Conservation (phyloP, 2,888 invertebrate species). For the Yponomeuta plumbellus region DNA sequence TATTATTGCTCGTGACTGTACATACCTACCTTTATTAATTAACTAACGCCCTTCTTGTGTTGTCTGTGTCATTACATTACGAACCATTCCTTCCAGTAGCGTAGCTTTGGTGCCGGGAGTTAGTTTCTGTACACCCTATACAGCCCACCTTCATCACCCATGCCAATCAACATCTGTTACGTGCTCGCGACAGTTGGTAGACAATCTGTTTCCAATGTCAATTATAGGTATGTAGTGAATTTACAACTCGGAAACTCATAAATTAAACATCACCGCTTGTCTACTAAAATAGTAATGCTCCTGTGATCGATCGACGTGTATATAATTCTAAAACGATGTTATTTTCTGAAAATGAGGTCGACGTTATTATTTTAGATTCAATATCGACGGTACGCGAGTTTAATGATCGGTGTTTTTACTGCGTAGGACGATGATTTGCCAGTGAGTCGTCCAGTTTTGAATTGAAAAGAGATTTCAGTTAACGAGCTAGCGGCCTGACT, state of each 20-base stretch:
- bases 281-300: background rate
- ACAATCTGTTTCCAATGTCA: background rate
- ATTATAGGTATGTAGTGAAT: background rate
- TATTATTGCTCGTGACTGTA: too few species aligned
- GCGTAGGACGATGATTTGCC: background rate
- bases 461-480: background rate
- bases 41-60: too few species aligned
- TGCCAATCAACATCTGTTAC: conserved; percentile 9
- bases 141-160: background rate
- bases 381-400: background rate
- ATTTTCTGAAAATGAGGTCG: conserved; percentile 6
- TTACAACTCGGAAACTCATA: conserved; percentile 10
- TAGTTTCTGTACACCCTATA: too few species aligned
- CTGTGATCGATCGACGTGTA: conserved; percentile 7
- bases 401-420: background rate
- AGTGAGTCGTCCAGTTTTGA: background rate
- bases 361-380: background rate
- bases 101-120: too few species aligned
- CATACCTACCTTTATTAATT: too few species aligned
- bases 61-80: too few species aligned
- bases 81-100: too few species aligned
- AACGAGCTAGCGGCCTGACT: background rate
- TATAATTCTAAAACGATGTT: background rate
- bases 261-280: conserved; percentile 11
- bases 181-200: background rate